Evolutionary conservation across 2,113 vertebrate species (phyloP).

Genomic region (Myanophis thanlyinensis): DNA sequence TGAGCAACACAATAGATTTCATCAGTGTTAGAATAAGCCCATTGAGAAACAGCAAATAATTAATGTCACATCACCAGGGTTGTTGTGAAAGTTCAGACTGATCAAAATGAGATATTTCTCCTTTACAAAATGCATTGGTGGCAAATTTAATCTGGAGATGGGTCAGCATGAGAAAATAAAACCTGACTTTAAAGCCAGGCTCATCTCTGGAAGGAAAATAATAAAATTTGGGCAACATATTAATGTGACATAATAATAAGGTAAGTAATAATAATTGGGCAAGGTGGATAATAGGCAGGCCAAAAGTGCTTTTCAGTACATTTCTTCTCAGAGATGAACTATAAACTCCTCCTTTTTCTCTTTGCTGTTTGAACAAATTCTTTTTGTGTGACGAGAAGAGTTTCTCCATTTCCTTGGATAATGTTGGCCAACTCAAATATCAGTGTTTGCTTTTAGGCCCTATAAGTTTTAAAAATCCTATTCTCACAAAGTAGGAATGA

Average conservation of each 20-base stretch:
- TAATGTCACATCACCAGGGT: neutral
- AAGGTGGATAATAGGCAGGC: neutral
- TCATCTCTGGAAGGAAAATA: neutral
- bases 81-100: slow-evolving; percentile 15
- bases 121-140: slow-evolving; percentile 35
- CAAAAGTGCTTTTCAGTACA: slow-evolving; percentile 23
- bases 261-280: neutral
- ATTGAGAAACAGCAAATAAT: neutral
- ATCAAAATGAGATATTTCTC: slow-evolving; percentile 27
- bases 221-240: neutral
- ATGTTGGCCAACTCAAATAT: neutral
- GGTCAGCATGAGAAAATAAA: slow-evolving; percentile 15
- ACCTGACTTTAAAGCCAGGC: neutral
- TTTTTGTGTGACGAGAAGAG: neutral
- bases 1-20: slow-evolving; percentile 28
- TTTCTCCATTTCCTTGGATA: slow-evolving; percentile 12
- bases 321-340: slow-evolving; percentile 11
- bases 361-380: neutral
- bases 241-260: no score
- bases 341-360: neutral
- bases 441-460: neutral
- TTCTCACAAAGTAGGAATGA: neutral
- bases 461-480: neutral
- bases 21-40: neutral
- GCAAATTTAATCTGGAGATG: slow-evolving; percentile 9